Evolutionary conservation across 2,113 vertebrate genomes (phyloP).

Genomic region (Sciurus niger): DNA sequence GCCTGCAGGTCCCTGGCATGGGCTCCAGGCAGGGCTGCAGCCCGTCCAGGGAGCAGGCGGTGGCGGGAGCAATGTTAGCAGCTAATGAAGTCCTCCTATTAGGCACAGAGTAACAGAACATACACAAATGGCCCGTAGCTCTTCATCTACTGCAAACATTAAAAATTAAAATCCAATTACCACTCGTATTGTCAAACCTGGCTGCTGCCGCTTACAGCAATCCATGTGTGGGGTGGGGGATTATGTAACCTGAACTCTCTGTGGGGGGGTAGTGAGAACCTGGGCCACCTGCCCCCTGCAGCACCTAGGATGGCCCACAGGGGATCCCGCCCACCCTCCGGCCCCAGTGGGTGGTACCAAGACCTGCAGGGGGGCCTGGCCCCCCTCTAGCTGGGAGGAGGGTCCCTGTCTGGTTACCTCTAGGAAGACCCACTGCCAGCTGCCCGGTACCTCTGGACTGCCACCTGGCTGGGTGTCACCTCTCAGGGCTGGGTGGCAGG

Average conservation of each 20-base stretch:
- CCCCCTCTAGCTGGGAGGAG: background rate
- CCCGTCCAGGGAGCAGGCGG: background rate
- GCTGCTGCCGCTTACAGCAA: conserved; percentile 22
- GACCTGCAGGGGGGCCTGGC: background rate
- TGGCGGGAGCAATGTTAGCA: background rate
- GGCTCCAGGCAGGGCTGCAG: background rate
- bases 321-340: background rate
- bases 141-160: conserved; percentile 76
- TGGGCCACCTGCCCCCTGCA: background rate
- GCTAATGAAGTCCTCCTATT: conserved; percentile 55
- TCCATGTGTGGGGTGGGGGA: conserved; percentile 11
- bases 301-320: background rate
- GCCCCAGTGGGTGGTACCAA: background rate
- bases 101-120: conserved; percentile 58
- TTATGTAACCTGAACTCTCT: conserved; percentile 75
- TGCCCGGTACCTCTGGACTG: too few relatives aligned
- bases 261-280: background rate
- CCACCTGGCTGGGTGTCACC: fast-evolving
- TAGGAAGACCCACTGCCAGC: background rate
- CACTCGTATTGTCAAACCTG: conserved; percentile 70
- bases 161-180: conserved; percentile 86
- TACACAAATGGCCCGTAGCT: conserved; percentile 58
- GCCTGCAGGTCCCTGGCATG: fast-evolving
- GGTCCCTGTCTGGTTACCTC: background rate
- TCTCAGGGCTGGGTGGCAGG: background rate